These are phyloP conservation scores for Parnassius glacialis DNA, from an alignment of 2,888 invertebrate genomes.

Conservation along the genomic window DNA sequence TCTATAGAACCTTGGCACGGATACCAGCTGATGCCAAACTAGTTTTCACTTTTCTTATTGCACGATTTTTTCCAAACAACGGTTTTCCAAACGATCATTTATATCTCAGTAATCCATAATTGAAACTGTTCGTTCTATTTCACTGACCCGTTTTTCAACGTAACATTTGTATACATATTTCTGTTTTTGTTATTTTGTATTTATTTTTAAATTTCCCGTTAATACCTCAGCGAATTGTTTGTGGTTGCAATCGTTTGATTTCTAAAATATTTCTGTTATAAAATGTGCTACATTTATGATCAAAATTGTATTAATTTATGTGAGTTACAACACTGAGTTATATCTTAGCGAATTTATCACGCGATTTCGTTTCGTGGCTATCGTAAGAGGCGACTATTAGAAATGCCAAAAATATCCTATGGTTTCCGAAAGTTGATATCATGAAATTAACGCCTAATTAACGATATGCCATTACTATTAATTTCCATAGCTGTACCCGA, in stretches of 20 bases:
- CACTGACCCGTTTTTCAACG: constrained; percentile 26
- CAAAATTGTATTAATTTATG: too few species aligned
- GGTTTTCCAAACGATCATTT: constrained; percentile 14
- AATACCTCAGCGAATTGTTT: not conserved
- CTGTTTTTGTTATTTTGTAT: constrained; percentile 9
- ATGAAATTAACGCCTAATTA: too few species aligned
- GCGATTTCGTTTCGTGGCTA: too few species aligned
- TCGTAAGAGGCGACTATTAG: too few species aligned
- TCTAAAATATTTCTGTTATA: too few species aligned
- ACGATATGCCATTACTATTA: too few species aligned
- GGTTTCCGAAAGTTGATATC: too few species aligned
- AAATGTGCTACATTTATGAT: too few species aligned
- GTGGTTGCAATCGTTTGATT: not conserved
- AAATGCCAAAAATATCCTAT: too few species aligned
- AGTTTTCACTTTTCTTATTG: constrained; percentile 32
- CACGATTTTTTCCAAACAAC: constrained; percentile 21
- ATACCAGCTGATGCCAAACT: constrained; percentile 31
- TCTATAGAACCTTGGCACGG: constrained; percentile 42
- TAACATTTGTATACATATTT: constrained; percentile 15
- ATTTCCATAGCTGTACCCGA: too few species aligned
- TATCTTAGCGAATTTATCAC: too few species aligned
- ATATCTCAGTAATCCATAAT: constrained; percentile 5
- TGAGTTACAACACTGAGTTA: too few species aligned
- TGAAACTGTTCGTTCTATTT: constrained; percentile 22
- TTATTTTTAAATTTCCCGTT: constrained; percentile 15